These are phyloP conservation scores for Python bivittatus DNA, from an alignment of 2,113 vertebrate genomes.

Conservation along the genomic window DNA sequence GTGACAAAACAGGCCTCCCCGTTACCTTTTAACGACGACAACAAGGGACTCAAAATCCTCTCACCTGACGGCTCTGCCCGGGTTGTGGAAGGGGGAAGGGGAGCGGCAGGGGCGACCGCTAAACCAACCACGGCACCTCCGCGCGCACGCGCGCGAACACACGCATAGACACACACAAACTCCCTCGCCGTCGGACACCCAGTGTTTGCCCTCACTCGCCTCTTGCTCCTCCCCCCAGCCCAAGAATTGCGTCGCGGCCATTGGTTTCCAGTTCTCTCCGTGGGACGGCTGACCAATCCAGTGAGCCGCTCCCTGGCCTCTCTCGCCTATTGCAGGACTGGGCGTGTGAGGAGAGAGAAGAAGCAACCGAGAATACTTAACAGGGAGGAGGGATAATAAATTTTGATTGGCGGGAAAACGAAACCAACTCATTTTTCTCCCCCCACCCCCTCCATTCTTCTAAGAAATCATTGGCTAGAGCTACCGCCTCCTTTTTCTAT, in stretches of 20 bases:
- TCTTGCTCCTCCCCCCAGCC: neutral
- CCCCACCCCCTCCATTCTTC: neutral
- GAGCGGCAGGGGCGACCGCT: neutral
- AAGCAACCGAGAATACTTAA: neutral
- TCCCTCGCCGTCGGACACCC: neutral
- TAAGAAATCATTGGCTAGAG: constrained; percentile 9
- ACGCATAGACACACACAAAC: neutral
- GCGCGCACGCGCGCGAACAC: neutral
- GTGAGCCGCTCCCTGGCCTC: neutral
- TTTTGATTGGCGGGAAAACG: neutral
- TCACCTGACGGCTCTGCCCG: constrained; percentile 44
- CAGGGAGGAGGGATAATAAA: neutral
- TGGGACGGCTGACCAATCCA: neutral
- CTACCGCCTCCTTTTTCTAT: neutral
- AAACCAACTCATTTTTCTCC: neutral
- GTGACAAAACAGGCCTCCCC: neutral
- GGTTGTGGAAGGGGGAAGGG: constrained; percentile 5
- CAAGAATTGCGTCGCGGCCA: neutral
- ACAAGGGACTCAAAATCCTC: constrained; percentile 26
- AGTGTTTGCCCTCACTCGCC: neutral
- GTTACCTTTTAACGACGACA: constrained; percentile 49
- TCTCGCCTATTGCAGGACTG: neutral
- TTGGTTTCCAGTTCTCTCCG: constrained; percentile 23
- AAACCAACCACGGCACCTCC: constrained; percentile 55
- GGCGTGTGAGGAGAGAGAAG: neutral